These are phyloP conservation scores for Marronus borbonicus DNA, from an alignment of 2,888 invertebrate genomes.

Conservation along the genomic window DNA sequence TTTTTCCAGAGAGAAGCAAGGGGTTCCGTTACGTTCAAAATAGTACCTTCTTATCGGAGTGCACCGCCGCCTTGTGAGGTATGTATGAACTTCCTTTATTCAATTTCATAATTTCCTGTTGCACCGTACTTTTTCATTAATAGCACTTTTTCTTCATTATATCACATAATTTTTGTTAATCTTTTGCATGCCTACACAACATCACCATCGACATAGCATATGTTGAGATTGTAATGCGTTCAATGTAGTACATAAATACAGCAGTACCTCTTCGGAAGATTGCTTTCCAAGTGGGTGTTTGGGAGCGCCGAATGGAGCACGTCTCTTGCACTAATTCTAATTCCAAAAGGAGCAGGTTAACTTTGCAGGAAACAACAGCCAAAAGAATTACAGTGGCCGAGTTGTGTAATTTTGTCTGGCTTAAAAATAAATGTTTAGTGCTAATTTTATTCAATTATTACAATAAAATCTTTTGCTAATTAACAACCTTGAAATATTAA, in stretches of 20 bases:
- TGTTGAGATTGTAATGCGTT: not conserved
- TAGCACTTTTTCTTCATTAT: not conserved
- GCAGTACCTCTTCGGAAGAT: not conserved
- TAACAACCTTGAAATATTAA: not conserved
- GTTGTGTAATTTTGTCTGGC: too few species aligned
- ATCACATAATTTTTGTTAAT: conserved; percentile 5
- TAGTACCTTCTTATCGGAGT: conserved; percentile 98
- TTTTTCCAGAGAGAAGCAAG: conserved; percentile 91
- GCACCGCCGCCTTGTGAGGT: conserved; percentile 99
- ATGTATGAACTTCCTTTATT: conserved; percentile 60
- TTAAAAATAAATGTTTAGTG: too few species aligned
- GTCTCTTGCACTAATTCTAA: too few species aligned
- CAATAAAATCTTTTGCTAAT: not conserved
- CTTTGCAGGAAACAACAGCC: too few species aligned
- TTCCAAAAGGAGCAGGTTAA: too few species aligned
- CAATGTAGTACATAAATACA: not conserved
- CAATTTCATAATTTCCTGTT: not conserved
- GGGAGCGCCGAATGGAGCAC: too few species aligned
- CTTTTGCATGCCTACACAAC: conserved; percentile 3
- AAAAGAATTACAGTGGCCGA: too few species aligned
- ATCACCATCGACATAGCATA: not conserved
- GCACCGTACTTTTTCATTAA: conserved; percentile 1
- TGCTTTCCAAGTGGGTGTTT: too few species aligned
- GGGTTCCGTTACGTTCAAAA: conserved; percentile 98
- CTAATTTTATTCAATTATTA: too few species aligned